Evolutionary conservation across 2,797 vertebrate species (phyloP), one percentile per base, ranked within the genome.

Genomic region (Dromococcyx pavoninus): DNA sequence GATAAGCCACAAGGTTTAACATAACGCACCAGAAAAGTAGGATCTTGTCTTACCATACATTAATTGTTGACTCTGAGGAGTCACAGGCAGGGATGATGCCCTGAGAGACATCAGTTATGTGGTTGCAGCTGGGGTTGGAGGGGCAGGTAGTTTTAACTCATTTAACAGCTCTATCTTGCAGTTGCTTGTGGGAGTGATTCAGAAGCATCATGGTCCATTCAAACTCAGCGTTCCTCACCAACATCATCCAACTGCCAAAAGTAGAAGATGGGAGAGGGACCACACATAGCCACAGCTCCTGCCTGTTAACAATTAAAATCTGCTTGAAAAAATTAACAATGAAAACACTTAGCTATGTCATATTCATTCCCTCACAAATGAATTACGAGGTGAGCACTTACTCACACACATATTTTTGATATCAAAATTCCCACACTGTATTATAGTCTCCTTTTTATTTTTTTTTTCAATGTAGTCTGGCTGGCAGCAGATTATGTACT

Each of bases 271-370:
- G 53, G 80, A 96, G 83, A 74, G 54, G 53, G 95, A 97, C 96
- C 96, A 96, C 95, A 96, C 95, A 96, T 92, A 85, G 74, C 57
- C 86, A 87, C 33, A 32, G 8, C 69, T 94, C 28, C 75, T 94
- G 90, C 50, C 93, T 96, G 94, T 82, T 87, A 95, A 62, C 89
- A 94, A 94, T 96, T 97, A 97, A 91, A 96, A 92, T 82, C 18
- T 54, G 21, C 70, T 86, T 80, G 67, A 89, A 92, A 92, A 88
- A 88, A 95, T 70, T 91, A 94, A 95, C 92, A 93, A 84, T 70
- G 81, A 88, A 92, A 88, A 93, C 62, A 89, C 79, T 73, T 81
- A 86, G 51, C 83, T 76, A 16, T 91, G 73, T 91, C 89, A 76
- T 93, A 84, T 86, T 89, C 6, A 2, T 93, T 92, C 89, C 57